Conservation (phyloP, 2,113 vertebrate genomes). For the Rhinogobius similis region DNA sequence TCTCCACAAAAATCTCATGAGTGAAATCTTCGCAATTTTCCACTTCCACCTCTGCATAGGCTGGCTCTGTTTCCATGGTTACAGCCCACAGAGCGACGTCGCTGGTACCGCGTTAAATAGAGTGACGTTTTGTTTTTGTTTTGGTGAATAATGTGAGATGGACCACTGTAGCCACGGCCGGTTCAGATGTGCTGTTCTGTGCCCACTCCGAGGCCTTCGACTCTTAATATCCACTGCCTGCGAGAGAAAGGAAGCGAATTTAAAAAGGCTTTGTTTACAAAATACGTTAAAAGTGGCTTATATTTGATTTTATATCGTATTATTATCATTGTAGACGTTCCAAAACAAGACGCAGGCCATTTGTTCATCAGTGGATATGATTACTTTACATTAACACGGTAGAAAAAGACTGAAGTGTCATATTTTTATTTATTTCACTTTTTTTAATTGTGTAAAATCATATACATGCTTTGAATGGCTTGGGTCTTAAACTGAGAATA, state of each 20-base stretch:
- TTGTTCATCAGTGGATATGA: background rate
- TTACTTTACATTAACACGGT: too few relatives aligned
- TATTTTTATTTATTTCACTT: background rate
- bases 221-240: slow-evolving; percentile 31
- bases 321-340: background rate
- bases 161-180: slow-evolving; percentile 56
- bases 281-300: background rate
- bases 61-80: slow-evolving; percentile 28
- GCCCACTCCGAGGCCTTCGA: slow-evolving; percentile 78
- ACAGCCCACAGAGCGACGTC: slow-evolving; percentile 66
- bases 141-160: slow-evolving; percentile 65
- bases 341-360: background rate
- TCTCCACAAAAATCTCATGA: too few relatives aligned
- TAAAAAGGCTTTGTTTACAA: background rate
- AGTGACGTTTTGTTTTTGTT: slow-evolving; percentile 35
- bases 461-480: background rate
- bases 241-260: background rate
- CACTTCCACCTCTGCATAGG: slow-evolving; percentile 20
- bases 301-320: background rate
- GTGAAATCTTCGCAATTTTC: too few relatives aligned
- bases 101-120: slow-evolving; percentile 80
- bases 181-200: slow-evolving; percentile 82
- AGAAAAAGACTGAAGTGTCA: too few relatives aligned
- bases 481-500: background rate
- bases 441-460: background rate